Conservation (phyloP, 2,797 vertebrate genomes). For the Gobionotothen gibberifrons region DNA sequence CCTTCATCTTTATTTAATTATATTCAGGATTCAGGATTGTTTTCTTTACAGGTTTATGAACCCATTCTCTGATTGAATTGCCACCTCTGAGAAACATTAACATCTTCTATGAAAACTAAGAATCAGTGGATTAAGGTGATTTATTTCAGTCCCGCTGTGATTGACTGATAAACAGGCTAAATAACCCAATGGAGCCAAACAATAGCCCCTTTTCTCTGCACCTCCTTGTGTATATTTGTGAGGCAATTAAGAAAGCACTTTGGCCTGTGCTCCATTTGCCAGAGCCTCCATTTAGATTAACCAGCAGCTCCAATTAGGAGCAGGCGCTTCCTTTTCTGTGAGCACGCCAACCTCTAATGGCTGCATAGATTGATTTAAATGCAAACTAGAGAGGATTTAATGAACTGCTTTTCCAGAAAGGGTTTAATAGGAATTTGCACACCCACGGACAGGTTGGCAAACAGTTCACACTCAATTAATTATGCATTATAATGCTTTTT, state of each 20-base stretch:
- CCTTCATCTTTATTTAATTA: background rate
- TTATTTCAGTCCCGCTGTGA: slow-evolving; percentile 45
- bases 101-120: slow-evolving; percentile 13
- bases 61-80: slow-evolving; percentile 22
- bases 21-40: background rate
- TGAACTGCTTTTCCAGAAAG: slow-evolving; percentile 84
- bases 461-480: slow-evolving; percentile 78
- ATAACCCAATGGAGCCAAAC: slow-evolving; percentile 52
- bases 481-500: slow-evolving; percentile 75
- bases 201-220: slow-evolving; percentile 53
- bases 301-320: slow-evolving; percentile 81
- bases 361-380: slow-evolving; percentile 86
- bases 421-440: slow-evolving; percentile 83
- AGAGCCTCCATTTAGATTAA: slow-evolving; percentile 85
- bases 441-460: slow-evolving; percentile 77
- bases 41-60: background rate
- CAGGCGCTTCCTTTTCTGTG: slow-evolving; percentile 70
- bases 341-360: slow-evolving; percentile 82
- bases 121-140: slow-evolving; percentile 28
- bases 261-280: slow-evolving; percentile 77
- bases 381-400: slow-evolving; percentile 87
- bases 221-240: slow-evolving; percentile 65
- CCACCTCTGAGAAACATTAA: slow-evolving; percentile 21
- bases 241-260: slow-evolving; percentile 84
- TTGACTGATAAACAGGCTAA: slow-evolving; percentile 52